Conservation (phyloP, 2,113 vertebrate species). For the Ictalurus furcatus region DNA sequence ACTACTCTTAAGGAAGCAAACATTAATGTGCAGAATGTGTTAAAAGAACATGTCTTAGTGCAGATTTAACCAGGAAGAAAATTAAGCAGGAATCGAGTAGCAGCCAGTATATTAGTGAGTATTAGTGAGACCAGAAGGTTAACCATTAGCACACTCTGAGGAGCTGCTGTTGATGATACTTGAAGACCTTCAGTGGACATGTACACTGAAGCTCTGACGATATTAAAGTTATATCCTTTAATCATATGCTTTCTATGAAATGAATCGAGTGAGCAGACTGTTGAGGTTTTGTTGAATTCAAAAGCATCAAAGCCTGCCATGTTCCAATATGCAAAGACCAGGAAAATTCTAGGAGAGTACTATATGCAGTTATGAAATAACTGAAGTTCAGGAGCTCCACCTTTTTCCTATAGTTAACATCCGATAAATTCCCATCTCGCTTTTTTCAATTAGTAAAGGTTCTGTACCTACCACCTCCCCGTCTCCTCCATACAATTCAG, state of each 20-base stretch:
- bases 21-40: neutral
- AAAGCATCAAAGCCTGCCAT: neutral
- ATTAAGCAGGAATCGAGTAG: neutral
- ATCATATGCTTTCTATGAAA: neutral
- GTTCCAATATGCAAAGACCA: neutral
- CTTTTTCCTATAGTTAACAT: neutral
- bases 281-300: neutral
- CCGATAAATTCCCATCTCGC: neutral
- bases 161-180: neutral
- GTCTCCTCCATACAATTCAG: neutral
- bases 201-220: neutral
- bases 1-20: neutral
- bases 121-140: neutral
- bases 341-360: neutral
- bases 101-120: neutral
- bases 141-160: neutral
- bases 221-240: neutral
- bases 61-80: neutral
- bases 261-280: neutral
- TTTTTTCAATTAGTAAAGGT: neutral
- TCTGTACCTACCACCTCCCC: neutral
- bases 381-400: neutral
- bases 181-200: constrained; percentile 11
- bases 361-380: neutral
- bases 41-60: neutral